Evolutionary conservation across 2,113 vertebrate genomes (phyloP).

Genomic region (Calyptomena viridis): DNA sequence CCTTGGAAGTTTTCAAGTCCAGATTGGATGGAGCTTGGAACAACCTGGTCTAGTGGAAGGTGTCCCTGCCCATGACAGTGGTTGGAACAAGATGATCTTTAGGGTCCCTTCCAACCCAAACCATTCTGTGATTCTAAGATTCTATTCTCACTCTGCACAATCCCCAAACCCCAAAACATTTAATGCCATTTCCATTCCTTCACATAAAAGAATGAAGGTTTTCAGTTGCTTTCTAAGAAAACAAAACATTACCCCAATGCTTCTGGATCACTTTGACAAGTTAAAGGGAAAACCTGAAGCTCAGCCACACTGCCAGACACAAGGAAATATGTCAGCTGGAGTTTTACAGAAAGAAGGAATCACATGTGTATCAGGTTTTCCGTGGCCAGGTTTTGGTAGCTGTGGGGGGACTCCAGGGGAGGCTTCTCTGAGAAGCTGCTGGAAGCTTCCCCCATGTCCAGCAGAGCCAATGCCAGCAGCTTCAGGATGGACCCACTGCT

Average conservation of each 20-base stretch:
- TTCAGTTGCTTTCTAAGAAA: background rate
- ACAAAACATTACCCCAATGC: accelerated
- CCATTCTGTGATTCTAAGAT: background rate
- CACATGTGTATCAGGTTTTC: background rate
- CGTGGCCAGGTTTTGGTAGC: too few relatives aligned
- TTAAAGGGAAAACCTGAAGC: background rate
- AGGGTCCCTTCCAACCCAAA: background rate
- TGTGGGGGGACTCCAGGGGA: too few relatives aligned
- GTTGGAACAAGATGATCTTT: background rate
- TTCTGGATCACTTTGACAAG: background rate
- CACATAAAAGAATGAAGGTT: background rate
- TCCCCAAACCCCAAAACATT: background rate
- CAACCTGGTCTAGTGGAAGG: background rate
- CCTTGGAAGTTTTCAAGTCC: background rate
- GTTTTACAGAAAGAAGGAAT: background rate
- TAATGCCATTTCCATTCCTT: background rate
- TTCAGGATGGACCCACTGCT: too few relatives aligned
- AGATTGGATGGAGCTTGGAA: background rate
- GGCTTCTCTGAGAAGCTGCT: too few relatives aligned
- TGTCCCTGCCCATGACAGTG: background rate
- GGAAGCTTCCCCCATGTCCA: too few relatives aligned
- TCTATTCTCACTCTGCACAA: background rate
- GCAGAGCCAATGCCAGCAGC: too few relatives aligned
- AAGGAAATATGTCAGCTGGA: background rate
- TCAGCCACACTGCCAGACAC: background rate